Conservation (phyloP, 2,888 invertebrate genomes). For the Brassicogethes aeneus region DNA sequence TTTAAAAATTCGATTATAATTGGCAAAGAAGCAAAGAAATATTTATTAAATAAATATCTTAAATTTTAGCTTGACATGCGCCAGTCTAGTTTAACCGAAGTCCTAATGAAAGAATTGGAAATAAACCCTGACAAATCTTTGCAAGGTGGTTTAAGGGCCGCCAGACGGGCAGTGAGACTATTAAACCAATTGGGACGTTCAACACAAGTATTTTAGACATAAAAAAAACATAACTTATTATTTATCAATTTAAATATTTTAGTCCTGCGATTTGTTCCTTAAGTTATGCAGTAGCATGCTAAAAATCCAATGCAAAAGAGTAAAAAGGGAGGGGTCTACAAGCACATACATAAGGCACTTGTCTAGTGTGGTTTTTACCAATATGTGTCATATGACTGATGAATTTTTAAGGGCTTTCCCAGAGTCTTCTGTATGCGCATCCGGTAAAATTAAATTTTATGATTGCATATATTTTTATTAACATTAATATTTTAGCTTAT, state of each 20-base stretch:
- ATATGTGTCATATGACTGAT: conserved; percentile 50
- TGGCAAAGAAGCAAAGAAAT: too few species aligned
- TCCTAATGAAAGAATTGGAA: conserved; percentile 81
- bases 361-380: conserved; percentile 76
- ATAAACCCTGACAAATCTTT: conserved; percentile 84
- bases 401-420: conserved; percentile 79
- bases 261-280: conserved; percentile 76
- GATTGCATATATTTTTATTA: too few species aligned
- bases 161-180: conserved; percentile 73
- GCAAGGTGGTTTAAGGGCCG: conserved; percentile 80
- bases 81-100: conserved; percentile 71
- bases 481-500: conserved; percentile 52
- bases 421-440: conserved; percentile 61
- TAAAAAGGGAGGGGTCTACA: conserved; percentile 73
- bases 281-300: conserved; percentile 74
- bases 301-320: conserved; percentile 70
- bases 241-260: conserved; percentile 20
- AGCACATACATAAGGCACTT: conserved; percentile 72
- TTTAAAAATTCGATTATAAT: too few species aligned
- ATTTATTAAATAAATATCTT: neutral
- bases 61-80: conserved; percentile 32
- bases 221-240: neutral
- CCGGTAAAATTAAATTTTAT: conserved; percentile 47
- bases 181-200: conserved; percentile 69
- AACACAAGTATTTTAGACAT: conserved; percentile 42